phyloP scores from a whole-genome alignment of 2,113 vertebrate species.

The Stigmatopora nigra region DNA sequence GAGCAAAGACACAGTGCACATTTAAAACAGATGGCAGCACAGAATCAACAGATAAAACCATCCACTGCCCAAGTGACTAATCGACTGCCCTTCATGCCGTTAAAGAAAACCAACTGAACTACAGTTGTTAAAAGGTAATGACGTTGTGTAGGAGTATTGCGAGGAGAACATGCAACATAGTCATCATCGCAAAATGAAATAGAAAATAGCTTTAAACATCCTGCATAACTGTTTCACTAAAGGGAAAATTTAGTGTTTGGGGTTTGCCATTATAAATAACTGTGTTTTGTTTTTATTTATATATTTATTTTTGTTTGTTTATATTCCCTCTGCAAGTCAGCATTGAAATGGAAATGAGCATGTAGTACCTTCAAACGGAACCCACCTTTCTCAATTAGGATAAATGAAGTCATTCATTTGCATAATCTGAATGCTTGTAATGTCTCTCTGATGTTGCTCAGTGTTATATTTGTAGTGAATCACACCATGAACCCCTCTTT shows the following conservation, averaged over 20 bases:
- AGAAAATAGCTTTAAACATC: constrained; percentile 5
- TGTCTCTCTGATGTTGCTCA: constrained; percentile 45
- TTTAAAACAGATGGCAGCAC: constrained; percentile 47
- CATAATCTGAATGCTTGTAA: constrained; percentile 56
- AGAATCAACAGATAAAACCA: constrained; percentile 26
- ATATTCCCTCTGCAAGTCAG: constrained; percentile 14
- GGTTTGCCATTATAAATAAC: constrained; percentile 30
- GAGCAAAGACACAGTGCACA: constrained; percentile 30
- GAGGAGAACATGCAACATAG: neutral
- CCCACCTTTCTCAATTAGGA: constrained; percentile 63
- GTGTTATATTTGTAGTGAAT: constrained; percentile 50
- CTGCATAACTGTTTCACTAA: constrained; percentile 24
- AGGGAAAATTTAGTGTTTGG: constrained; percentile 24
- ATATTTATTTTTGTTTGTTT: neutral
- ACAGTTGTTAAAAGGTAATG: constrained; percentile 3
- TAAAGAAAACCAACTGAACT: constrained; percentile 1
- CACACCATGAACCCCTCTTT: constrained; percentile 37
- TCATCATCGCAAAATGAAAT: neutral
- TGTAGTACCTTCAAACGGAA: constrained; percentile 50
- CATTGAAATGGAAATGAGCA: constrained; percentile 58
- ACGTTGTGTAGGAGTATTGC: neutral
- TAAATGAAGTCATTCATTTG: constrained; percentile 53
- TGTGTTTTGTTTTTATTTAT: neutral
- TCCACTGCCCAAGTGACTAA: constrained; percentile 13
- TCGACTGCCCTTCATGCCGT: constrained; percentile 11